Evolutionary conservation across 2,888 invertebrate genomes (phyloP).

Genomic region (Anoncus sp.): DNA sequence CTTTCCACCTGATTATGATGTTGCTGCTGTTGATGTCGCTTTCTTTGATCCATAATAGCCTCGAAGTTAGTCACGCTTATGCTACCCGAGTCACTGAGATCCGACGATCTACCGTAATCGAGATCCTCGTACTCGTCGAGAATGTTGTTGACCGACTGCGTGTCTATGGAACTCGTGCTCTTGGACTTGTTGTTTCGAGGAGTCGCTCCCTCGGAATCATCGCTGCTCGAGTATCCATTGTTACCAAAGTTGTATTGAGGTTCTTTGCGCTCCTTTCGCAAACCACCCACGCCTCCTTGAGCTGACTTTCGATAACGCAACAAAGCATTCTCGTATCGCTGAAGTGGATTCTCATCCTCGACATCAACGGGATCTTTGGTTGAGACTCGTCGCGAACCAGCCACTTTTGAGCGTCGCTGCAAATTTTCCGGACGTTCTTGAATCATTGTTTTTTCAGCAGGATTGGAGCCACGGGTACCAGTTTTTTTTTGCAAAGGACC

Average conservation of each 20-base stretch:
- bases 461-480: neutral
- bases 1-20: conserved; percentile 44
- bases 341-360: conserved; percentile 66
- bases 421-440: conserved; percentile 33
- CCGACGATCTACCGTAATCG: conserved; percentile 75
- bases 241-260: conserved; percentile 65
- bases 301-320: conserved; percentile 71
- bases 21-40: conserved; percentile 64
- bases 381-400: conserved; percentile 42
- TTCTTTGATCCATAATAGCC: conserved; percentile 74
- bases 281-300: conserved; percentile 59
- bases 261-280: conserved; percentile 61
- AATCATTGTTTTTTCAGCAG: conserved; percentile 28
- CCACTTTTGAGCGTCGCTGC: conserved; percentile 17
- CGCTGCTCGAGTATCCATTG: conserved; percentile 75
- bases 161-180: conserved; percentile 78
- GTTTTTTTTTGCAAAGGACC: conserved; percentile 31
- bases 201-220: conserved; percentile 73
- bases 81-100: conserved; percentile 75
- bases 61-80: conserved; percentile 76
- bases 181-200: conserved; percentile 74
- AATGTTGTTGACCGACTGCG: conserved; percentile 79
- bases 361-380: conserved; percentile 40
- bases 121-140: conserved; percentile 79
- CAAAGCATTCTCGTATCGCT: conserved; percentile 71